Evolutionary conservation across 2,113 vertebrate genomes (phyloP).

Genomic region (Sander vitreus): DNA sequence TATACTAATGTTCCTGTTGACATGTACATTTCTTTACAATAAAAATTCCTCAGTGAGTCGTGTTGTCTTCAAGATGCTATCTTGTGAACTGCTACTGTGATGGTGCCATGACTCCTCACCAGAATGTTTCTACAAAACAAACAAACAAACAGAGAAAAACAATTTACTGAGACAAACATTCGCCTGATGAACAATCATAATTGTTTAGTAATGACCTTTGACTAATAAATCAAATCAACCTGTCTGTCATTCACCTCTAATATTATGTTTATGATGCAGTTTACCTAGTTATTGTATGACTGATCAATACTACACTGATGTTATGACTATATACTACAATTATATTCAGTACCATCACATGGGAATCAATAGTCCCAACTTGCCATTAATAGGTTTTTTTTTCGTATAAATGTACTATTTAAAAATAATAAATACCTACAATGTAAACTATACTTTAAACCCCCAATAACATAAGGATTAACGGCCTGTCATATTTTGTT

Average conservation of each 20-base stretch:
- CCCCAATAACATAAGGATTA: not conserved
- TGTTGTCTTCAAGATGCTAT: constrained; percentile 87
- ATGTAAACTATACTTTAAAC: not conserved
- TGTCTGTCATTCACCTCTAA: not conserved
- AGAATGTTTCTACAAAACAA: constrained; percentile 89
- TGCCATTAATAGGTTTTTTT: too few relatives aligned
- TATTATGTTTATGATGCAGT: not conserved
- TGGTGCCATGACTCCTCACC: constrained; percentile 93
- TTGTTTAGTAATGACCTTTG: not conserved
- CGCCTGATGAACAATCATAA: not conserved
- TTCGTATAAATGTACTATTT: not conserved
- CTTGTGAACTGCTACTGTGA: constrained; percentile 96
- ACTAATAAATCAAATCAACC: not conserved
- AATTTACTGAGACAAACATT: not conserved
- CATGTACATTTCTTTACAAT: constrained; percentile 35
- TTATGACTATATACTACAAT: not conserved
- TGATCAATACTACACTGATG: not conserved
- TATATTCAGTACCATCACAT: not conserved
- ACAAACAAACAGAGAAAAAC: constrained; percentile 31
- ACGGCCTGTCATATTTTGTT: not conserved
- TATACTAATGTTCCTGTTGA: not conserved
- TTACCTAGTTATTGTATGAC: not conserved
- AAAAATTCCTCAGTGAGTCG: not conserved
- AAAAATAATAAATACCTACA: not conserved
- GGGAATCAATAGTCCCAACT: not conserved